Conservation (phyloP, 2,113 vertebrate genomes). For the Micromys minutus region DNA sequence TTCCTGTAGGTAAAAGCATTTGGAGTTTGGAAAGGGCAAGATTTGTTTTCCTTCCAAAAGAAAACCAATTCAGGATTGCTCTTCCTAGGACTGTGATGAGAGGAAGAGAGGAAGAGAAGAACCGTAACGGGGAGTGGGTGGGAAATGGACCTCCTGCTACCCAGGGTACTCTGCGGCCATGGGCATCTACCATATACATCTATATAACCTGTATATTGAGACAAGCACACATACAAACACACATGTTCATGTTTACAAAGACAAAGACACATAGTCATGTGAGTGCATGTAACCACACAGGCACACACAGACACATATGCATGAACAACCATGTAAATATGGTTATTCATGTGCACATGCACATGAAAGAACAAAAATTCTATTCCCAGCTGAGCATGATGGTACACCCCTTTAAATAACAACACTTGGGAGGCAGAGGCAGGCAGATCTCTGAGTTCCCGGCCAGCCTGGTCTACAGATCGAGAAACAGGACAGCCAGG, state of each 20-base stretch:
- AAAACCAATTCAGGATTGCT: conserved; percentile 55
- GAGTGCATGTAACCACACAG: not conserved
- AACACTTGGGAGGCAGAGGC: not conserved
- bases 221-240: not conserved
- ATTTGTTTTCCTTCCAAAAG: conserved; percentile 75
- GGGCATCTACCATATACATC: fast-evolving
- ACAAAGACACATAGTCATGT: not conserved
- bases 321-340: not conserved
- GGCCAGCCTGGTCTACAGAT: not conserved
- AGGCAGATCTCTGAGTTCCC: not conserved
- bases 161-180: not conserved
- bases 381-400: not conserved
- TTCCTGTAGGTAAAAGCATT: conserved; percentile 75
- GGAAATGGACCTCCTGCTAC: fast-evolving
- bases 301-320: not conserved
- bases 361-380: not conserved
- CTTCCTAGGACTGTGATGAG: not conserved
- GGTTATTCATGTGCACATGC: not conserved
- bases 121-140: not conserved
- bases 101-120: not conserved
- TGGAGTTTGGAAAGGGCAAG: conserved; percentile 61
- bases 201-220: not conserved
- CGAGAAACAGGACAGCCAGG: not conserved
- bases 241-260: not conserved
- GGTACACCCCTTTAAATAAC: not conserved